Conservation (phyloP, 2,113 vertebrate species). For the Atractosteus spatula region DNA sequence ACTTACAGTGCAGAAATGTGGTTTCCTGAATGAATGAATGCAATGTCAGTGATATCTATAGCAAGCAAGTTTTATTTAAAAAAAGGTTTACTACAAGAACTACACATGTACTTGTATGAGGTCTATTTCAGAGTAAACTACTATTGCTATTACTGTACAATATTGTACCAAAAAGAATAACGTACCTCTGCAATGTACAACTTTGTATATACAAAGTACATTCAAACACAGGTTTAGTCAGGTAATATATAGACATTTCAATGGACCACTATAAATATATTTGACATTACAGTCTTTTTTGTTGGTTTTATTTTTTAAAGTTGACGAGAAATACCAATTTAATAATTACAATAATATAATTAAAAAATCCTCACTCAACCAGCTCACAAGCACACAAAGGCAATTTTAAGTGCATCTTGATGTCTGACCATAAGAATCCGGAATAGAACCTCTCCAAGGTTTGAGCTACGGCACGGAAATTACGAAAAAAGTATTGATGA, state of each 20-base stretch:
- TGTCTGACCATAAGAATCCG: constrained; percentile 46
- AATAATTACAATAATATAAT: constrained; percentile 60
- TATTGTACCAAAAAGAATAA: constrained; percentile 79
- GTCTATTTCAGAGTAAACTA: constrained; percentile 71
- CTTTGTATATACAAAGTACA: constrained; percentile 90
- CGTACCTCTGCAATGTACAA: constrained; percentile 92
- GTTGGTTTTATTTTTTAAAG: constrained; percentile 56
- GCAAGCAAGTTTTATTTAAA: constrained; percentile 76
- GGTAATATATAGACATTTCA: constrained; percentile 70
- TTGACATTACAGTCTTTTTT: constrained; percentile 65
- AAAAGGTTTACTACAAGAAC: constrained; percentile 69
- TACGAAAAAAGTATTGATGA: constrained; percentile 34
- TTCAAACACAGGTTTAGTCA: constrained; percentile 80
- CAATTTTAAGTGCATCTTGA: constrained; percentile 64
- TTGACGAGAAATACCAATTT: constrained; percentile 66
- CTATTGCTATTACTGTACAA: constrained; percentile 89
- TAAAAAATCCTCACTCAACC: constrained; percentile 58
- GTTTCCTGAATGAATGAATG: background rate
- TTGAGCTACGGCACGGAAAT: constrained; percentile 33
- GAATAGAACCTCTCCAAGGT: constrained; percentile 9
- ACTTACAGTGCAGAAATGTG: too few relatives aligned
- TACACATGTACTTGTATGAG: constrained; percentile 75
- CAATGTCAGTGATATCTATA: constrained; percentile 43
- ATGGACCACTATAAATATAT: constrained; percentile 78
- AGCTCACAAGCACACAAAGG: constrained; percentile 62